Percentiles rank a stretch among this genome's conserved stretches.
phyloP scores from a whole-genome alignment of 2,888 invertebrate genomes.

The Elmis aenea region DNA sequence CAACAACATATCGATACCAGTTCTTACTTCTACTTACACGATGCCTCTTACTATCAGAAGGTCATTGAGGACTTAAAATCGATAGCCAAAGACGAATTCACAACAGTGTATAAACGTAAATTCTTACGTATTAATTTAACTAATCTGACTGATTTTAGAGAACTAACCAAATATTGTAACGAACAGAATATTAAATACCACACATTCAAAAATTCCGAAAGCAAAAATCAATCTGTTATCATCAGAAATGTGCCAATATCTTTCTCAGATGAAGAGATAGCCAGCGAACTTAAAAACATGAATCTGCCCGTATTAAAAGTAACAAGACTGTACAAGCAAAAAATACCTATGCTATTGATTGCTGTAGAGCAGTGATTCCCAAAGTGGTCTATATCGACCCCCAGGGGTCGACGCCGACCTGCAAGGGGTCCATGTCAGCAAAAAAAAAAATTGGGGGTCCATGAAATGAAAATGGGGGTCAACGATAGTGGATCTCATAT shows the following conservation, averaged over 20 bases:
- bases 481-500: too few relatives aligned
- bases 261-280: slow-evolving; percentile 1
- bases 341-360: slow-evolving; percentile 4
- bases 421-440: too few relatives aligned
- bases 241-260: slow-evolving; percentile 8
- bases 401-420: too few relatives aligned
- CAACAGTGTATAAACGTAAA: slow-evolving; percentile 3
- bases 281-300: slow-evolving; percentile 1
- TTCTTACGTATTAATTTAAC: slow-evolving; percentile 4
- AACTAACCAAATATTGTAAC: slow-evolving; percentile 6
- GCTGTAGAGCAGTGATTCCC: too few relatives aligned
- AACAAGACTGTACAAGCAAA: slow-evolving; percentile 7
- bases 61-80: slow-evolving; percentile 3
- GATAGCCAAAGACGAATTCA: slow-evolving; percentile 1
- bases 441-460: too few relatives aligned
- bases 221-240: slow-evolving; percentile 4
- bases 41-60: slow-evolving; percentile 2
- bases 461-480: too few relatives aligned
- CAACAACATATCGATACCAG: too few relatives aligned
- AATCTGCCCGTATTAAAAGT: slow-evolving; percentile 3
- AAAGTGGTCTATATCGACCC: too few relatives aligned
- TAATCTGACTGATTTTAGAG: slow-evolving; percentile 3
- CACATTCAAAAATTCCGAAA: slow-evolving; percentile 5
- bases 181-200: too few relatives aligned
- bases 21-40: slow-evolving; percentile 4